Conservation (phyloP, 2,888 invertebrate species). For the Hypselothyrea guttata region DNA sequence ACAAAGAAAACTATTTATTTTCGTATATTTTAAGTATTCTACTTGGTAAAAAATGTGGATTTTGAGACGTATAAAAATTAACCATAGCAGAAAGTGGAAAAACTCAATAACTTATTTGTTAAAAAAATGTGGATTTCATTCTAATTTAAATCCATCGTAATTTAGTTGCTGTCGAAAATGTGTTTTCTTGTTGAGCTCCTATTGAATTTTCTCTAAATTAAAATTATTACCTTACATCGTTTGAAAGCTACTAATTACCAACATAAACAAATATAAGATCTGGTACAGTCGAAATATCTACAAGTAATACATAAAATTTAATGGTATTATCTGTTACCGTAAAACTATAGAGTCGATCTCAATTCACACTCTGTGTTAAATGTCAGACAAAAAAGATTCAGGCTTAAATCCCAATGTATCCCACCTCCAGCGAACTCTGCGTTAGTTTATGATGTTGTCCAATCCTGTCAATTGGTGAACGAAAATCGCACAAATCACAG, state of each 20-base stretch:
- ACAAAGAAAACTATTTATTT: no score
- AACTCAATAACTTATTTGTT: no score
- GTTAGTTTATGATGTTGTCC: slow-evolving; percentile 42
- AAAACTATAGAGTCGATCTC: slow-evolving; percentile 10
- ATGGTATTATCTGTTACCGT: slow-evolving; percentile 8
- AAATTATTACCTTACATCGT: no score
- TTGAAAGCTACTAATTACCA: slow-evolving; percentile 3
- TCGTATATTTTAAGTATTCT: no score
- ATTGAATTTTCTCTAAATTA: no score
- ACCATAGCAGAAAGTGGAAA: no score
- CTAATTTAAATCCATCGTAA: no score
- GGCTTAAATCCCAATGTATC: slow-evolving; percentile 19
- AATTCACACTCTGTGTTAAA: slow-evolving; percentile 29
- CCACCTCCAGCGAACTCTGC: background rate
- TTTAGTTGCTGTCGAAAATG: no score
- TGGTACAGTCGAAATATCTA: background rate
- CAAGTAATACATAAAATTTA: slow-evolving; percentile 4
- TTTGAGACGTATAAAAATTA: no score
- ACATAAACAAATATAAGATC: slow-evolving; percentile 3
- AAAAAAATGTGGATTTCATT: no score
- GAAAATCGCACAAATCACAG: slow-evolving; percentile 35
- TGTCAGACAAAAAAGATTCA: slow-evolving; percentile 29
- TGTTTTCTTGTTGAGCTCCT: no score
- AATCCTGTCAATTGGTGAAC: slow-evolving; percentile 40
- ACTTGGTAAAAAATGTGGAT: no score